Evolutionary conservation across 2,797 vertebrate genomes (phyloP), one percentile per base, ranked within the genome.

Genomic region (Megaceryle alcyon): DNA sequence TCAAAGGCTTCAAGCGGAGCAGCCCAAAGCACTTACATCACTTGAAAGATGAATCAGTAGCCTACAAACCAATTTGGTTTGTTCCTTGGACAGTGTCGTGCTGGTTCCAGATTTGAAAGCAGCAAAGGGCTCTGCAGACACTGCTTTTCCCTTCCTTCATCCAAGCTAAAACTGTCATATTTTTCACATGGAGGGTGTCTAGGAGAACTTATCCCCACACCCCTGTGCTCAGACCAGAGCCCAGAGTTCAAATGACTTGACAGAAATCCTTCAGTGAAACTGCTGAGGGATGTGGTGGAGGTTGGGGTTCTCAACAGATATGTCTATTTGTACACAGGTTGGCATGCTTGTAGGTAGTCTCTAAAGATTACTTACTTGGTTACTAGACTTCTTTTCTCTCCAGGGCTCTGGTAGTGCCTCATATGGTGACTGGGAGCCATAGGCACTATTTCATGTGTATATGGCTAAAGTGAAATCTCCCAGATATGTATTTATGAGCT

Each of bases 61-160:
- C 51, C 12, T 72, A 65, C 68, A 79, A 79, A 59, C 35, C 35
- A 3, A 2, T 83, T 56, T 54, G 29, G 22, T 84, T 82, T 77
- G 28, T 69, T 82, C 73, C 31, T 29, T 15, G 10, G 41, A 12
- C 56, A 10, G 4, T 78, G 66, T 26, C n/a, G 15, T 0, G 0
- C 39, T 28, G 61, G 35, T n/a, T 73, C 43, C 86, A 77, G 82
- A 49, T 37, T 41, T 68, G 79, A 71, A 51, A 53, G 29, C n/a
- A 66, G 39, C 9, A 6, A 22, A 82, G 15, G 14, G 18, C 43
- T 83, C 57, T 83, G 57, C 37, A 59, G 53, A 29, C 22, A 19
- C 23, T n/a, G 20, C 19, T 65, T 46, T 82, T 60, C 61, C 37
- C 48, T 60, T 65, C 64, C 49, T 20, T 44, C 23, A 16, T 18